phyloP scores from a whole-genome alignment of 2,888 invertebrate species.

The Nephrotoma flavescens region DNA sequence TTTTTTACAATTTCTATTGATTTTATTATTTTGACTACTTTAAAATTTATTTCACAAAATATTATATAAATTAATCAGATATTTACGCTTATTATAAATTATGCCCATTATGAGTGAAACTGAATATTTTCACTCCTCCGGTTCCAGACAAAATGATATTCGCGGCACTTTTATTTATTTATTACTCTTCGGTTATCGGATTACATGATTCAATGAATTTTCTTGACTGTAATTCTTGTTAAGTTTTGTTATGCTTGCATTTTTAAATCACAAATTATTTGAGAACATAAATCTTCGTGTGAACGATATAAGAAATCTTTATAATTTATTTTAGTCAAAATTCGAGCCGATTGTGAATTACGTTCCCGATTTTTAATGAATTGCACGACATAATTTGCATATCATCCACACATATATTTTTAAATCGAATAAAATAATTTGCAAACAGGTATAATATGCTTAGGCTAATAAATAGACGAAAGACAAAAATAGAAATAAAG shows the following conservation, averaged over 20 bases:
- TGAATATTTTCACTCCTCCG: neutral
- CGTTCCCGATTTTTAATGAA: neutral
- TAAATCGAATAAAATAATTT: neutral
- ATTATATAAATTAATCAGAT: neutral
- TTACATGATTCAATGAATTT: neutral
- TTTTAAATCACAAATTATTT: neutral
- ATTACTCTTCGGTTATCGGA: neutral
- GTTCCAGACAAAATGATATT: neutral
- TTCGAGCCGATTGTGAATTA: neutral
- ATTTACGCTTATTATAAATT: neutral
- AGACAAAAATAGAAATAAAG: neutral
- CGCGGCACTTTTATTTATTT: neutral
- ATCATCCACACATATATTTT: neutral
- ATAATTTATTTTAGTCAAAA: neutral
- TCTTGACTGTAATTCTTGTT: neutral
- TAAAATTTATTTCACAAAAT: neutral
- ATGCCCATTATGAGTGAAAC: neutral
- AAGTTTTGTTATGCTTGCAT: neutral
- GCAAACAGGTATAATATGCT: neutral
- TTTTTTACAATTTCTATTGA: neutral
- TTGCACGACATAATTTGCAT: neutral
- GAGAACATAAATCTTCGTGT: neutral
- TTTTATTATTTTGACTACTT: neutral
- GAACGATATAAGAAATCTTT: neutral
- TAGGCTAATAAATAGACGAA: neutral